Evolutionary conservation across 2,113 vertebrate genomes (phyloP), one percentile per base, ranked within the genome.

Genomic region (Seriola rivoliana): DNA sequence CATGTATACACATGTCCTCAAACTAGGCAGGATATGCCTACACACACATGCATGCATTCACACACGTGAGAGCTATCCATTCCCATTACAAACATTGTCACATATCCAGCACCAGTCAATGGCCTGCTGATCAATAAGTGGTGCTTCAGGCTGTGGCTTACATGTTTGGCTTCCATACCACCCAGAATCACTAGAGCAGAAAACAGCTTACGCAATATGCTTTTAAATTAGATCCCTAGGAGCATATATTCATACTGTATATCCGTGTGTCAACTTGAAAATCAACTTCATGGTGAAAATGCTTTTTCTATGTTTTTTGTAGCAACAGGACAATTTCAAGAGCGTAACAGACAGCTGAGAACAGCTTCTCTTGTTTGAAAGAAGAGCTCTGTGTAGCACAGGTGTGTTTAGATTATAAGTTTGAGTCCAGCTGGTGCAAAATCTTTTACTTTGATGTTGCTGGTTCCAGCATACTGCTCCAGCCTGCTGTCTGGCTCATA

Each of bases 91-190:
- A 70, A 71, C 74, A 90, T 69, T 81, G 79, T 86, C 89, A 78
- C 71, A 75, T 64, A 87, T 85, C 86, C 77, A 80, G 74, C 75
- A 85, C 89, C 78, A 85, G 87, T 91, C 90, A 83, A 80, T 91
- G 85, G 32, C 57, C 74, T 67, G 71, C 85, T 91, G 85, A 91
- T 93, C 91, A 82, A 93, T 93, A 85, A 1, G 17, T 55, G 44
- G 40, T 59, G 78, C 82, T 91, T 64, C 75, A 71, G 90, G 85
- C 85, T 80, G 36, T 62, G 62, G 63, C 13, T 86, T 76, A 75
- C 44, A 86, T 80, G 69, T 82, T 82, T 82, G 77, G 44, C 77
- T 85, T 42, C 58, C 68, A 65, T 63, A 71, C 38, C 42, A 77
- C 44, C 57, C 68, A 54, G 79, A 88, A 65, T 76, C 79, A 88